Percentiles rank a stretch among this genome's conserved stretches.
phyloP scores from a whole-genome alignment of 2,113 vertebrate species.

The Pterophyllum scalare region DNA sequence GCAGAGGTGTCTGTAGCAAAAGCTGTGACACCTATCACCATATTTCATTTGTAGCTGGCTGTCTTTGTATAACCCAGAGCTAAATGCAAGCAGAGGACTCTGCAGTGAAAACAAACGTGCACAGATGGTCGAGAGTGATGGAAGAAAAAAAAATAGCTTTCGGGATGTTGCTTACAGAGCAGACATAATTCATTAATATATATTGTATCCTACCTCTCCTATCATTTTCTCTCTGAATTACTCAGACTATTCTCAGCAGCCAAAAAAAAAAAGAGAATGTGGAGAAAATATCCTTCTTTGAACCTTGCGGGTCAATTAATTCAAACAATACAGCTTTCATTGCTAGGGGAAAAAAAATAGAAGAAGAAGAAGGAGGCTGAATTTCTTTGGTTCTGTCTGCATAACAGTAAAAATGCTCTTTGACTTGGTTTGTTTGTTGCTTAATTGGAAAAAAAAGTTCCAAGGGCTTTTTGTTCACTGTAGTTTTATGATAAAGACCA shows the following conservation, averaged over 20 bases:
- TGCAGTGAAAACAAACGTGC: constrained; percentile 51
- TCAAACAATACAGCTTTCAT: constrained; percentile 41
- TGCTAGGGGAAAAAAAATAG: background rate
- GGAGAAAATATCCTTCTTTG: constrained; percentile 16
- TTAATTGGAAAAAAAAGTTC: constrained; percentile 8
- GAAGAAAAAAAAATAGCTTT: constrained; percentile 41
- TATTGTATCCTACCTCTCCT: background rate
- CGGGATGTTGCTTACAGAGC: constrained; percentile 46
- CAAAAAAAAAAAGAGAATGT: background rate
- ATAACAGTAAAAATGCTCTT: constrained; percentile 15
- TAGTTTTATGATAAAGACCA: constrained; percentile 3
- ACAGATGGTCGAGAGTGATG: constrained; percentile 33
- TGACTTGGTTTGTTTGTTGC: constrained; percentile 32
- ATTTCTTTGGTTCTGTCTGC: constrained; percentile 11
- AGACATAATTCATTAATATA: constrained; percentile 45
- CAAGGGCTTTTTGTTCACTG: constrained; percentile 16
- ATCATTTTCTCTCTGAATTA: background rate
- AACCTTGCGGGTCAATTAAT: constrained; percentile 19
- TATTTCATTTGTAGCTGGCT: constrained; percentile 54
- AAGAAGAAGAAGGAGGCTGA: background rate
- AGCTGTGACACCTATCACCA: constrained; percentile 29
- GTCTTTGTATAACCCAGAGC: constrained; percentile 59
- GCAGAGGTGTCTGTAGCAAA: constrained; percentile 14
- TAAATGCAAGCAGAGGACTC: constrained; percentile 44
- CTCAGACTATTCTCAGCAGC: background rate